A percentile compares a stretch with the other conserved stretches of the same genome.
Conservation (phyloP, 2,888 invertebrate genomes). For the Spodoptera exigua region DNA sequence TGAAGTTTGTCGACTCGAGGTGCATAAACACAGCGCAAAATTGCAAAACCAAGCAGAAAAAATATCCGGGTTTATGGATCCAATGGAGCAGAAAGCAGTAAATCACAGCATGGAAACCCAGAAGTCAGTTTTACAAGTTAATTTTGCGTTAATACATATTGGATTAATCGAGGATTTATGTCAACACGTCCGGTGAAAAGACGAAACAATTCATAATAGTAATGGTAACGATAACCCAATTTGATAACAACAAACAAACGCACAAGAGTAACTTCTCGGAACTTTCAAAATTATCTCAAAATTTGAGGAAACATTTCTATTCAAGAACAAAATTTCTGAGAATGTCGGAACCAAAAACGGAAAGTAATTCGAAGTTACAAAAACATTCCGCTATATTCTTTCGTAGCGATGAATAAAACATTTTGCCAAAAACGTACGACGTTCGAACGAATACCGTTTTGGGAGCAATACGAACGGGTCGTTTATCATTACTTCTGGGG, state of each 20-base stretch:
- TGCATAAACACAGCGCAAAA: conserved; percentile 21
- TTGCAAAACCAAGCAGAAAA: conserved; percentile 27
- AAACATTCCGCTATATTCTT: conserved; percentile 70
- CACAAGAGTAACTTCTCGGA: too few relatives aligned
- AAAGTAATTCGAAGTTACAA: conserved; percentile 33
- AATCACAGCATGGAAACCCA: conserved; percentile 30
- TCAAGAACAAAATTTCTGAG: conserved; percentile 3
- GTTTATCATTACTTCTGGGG: conserved; percentile 66
- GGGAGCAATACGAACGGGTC: conserved; percentile 65
- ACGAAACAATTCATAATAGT: too few relatives aligned
- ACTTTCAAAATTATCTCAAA: not conserved
- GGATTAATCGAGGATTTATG: too few relatives aligned
- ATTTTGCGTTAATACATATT: conserved; percentile 23
- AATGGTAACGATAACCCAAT: too few relatives aligned
- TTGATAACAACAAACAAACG: too few relatives aligned
- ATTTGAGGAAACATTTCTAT: conserved; percentile 13
- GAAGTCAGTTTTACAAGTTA: conserved; percentile 29
- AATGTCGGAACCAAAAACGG: conserved; percentile 19
- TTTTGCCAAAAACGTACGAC: conserved; percentile 76
- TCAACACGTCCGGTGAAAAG: too few relatives aligned
- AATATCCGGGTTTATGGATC: conserved; percentile 4
- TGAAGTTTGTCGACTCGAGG: conserved; percentile 9
- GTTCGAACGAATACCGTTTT: conserved; percentile 69
- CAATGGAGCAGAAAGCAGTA: conserved; percentile 36
- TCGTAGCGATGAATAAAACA: conserved; percentile 82